Percentiles rank a stretch among this genome's conserved stretches.
Evolutionary conservation across 2,113 vertebrate genomes (phyloP).

Genomic region (Mellivora capensis): DNA sequence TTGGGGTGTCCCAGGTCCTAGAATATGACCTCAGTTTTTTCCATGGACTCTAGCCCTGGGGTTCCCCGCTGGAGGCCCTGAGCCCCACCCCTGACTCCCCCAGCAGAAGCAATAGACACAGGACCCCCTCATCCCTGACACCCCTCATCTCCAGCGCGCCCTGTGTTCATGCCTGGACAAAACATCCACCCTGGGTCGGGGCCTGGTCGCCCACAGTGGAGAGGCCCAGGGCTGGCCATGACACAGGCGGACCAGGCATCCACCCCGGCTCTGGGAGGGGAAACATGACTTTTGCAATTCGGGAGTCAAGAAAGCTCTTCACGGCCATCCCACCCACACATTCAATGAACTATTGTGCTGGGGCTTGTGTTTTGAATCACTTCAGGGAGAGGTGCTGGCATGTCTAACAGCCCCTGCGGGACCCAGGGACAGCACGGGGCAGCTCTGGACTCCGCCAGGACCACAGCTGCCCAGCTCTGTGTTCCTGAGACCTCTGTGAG

Average conservation of each 20-base stretch:
- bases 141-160: no score
- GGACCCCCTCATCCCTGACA: no score
- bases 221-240: neutral
- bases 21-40: accelerated
- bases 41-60: neutral
- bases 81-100: neutral
- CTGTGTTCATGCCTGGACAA: neutral
- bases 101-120: no score
- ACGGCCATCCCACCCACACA: accelerated
- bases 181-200: neutral
- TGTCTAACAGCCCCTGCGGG: neutral
- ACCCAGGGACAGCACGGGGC: accelerated
- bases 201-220: accelerated
- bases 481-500: neutral
- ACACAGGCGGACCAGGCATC: accelerated
- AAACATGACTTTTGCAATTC: accelerated
- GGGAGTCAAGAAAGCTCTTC: no score
- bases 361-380: neutral
- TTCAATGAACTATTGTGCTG: accelerated
- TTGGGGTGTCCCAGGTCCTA: accelerated
- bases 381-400: accelerated
- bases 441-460: accelerated
- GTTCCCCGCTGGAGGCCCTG: neutral
- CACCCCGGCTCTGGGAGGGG: neutral
- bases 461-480: neutral